These are phyloP conservation scores for Pollenia amentaria DNA, from an alignment of 2,888 invertebrate genomes.

Conservation along the genomic window DNA sequence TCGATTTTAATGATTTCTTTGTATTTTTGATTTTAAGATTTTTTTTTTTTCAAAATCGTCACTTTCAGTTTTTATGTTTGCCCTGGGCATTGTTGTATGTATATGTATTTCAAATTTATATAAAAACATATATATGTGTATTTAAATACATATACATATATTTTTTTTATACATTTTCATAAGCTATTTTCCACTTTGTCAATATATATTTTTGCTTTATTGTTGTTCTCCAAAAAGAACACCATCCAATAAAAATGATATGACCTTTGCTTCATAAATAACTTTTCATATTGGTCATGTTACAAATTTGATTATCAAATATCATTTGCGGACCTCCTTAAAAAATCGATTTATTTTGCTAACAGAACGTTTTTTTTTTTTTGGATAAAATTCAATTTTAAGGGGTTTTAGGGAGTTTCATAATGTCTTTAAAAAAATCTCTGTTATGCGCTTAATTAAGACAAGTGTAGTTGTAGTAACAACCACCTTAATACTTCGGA, in stretches of 20 bases:
- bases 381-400: neutral
- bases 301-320: neutral
- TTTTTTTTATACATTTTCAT: neutral
- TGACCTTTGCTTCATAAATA: conserved; percentile 31
- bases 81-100: neutral
- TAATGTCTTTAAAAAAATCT: neutral
- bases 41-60: too few relatives aligned
- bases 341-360: conserved; percentile 40
- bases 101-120: neutral
- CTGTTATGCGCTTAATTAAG: neutral
- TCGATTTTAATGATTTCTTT: neutral
- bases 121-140: neutral
- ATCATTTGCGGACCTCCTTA: neutral
- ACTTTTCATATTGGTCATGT: neutral
- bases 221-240: neutral
- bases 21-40: too few relatives aligned
- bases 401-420: neutral
- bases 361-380: conserved; percentile 12
- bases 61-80: too few relatives aligned
- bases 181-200: conserved; percentile 4
- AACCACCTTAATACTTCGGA: too few relatives aligned
- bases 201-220: neutral
- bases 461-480: too few relatives aligned
- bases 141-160: too few relatives aligned
- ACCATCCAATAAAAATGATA: neutral